Evolutionary conservation across 2,888 invertebrate genomes (phyloP), one percentile per base, ranked within the genome.

Genomic region (Eubasilissa splendida): DNA sequence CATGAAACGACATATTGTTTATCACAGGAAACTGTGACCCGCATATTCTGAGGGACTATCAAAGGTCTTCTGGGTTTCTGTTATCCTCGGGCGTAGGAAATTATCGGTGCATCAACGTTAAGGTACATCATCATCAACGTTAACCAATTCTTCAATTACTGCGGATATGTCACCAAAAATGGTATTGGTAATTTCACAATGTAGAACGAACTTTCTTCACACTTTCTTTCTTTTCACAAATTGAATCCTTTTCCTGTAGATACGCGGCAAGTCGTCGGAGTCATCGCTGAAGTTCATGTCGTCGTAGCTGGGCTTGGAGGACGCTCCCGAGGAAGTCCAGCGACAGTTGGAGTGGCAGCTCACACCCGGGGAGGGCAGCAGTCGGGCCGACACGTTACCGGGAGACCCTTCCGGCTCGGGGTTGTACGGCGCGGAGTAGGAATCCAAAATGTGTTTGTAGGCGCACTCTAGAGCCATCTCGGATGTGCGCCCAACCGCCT

Each of bases 401-500:
- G 76, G 70, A 11, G 58, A 14, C 2, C 71, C 53, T 14, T 42
- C 66, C 11, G 66, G 58, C 31, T 52, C 42, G 12, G 58, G 7
- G 14, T 52, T 50, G 7, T 63, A 53, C 59, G 73, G 58, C 7
- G 52, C 85, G 11, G 87, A 86, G 83, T 90, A 91, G 0, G 90
- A 89, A 82, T 90, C 90, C 84, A 91, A 84, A 76, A 91, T 90
- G 83, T 91, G 91, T 85, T 90, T 90, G 85, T 91, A 91, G 11
- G 90, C 90, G 82, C 91, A 91, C 85, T 90, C 89, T 82, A 89
- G 83, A 5, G 88, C 88, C 80, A 52, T 66, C 56, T 90, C 90
- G 2, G 90, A 89, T 80, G 85, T 87, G 56, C 91, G 86, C 4
- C 91, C 91, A 33, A 90, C 87, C 50, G 89, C 90, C 8, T 86